Evolutionary conservation across 1,140 invertebrate genomes (phyloP).

Genomic region (Littorina saxatilis): DNA sequence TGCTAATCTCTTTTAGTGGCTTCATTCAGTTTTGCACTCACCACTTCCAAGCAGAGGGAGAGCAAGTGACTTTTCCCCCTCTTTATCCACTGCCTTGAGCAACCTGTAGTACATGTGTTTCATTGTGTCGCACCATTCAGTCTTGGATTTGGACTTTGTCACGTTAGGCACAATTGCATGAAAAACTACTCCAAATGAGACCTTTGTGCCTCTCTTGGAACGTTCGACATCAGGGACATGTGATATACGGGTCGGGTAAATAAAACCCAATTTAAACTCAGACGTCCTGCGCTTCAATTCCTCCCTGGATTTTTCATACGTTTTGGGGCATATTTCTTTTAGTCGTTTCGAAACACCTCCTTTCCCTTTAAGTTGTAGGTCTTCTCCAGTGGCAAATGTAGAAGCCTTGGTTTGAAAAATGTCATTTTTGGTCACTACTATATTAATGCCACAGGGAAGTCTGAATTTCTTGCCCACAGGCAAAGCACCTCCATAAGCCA

Average conservation of each 20-base stretch:
- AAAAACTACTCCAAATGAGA: conserved; percentile 27
- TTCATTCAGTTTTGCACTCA: not conserved
- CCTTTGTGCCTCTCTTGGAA: not conserved
- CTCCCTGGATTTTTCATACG: not conserved
- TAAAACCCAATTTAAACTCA: not conserved
- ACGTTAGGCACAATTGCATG: conserved; percentile 20
- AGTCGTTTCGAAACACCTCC: conserved; percentile 14
- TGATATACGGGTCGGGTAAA: not conserved
- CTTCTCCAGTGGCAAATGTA: conserved; percentile 17
- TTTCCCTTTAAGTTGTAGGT: not conserved
- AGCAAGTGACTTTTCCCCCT: conserved; percentile 21
- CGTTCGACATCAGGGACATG: no score
- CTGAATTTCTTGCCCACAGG: not conserved
- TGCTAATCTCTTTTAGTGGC: no score
- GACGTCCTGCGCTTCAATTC: not conserved
- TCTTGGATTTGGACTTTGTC: not conserved
- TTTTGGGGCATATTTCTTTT: not conserved
- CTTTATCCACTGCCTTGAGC: conserved; percentile 12
- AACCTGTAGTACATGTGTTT: conserved; percentile 21
- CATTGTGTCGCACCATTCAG: conserved; percentile 13
- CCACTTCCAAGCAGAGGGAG: conserved; percentile 41
- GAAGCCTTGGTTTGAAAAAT: conserved; percentile 6
- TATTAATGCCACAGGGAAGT: not conserved
- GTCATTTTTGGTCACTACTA: not conserved
- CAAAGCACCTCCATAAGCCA: not conserved